These are phyloP conservation scores for Poecilobothrus nobilitatus DNA, from an alignment of 2,888 invertebrate genomes.

Conservation along the genomic window DNA sequence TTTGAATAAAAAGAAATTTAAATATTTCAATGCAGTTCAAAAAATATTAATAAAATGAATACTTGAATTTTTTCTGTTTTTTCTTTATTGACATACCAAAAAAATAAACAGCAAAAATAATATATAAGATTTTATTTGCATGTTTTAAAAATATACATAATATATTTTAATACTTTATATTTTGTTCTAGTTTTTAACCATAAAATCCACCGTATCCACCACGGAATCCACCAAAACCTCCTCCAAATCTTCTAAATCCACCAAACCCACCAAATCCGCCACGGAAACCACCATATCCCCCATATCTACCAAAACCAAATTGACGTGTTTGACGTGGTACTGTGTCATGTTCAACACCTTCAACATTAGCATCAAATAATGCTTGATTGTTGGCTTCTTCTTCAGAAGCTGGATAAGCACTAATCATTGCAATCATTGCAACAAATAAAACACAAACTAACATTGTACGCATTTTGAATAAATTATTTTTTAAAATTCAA, in stretches of 20 bases:
- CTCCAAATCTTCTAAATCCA: constrained; percentile 13
- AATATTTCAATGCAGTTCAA: too few species aligned
- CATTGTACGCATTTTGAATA: too few species aligned
- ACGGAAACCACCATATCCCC: constrained; percentile 17
- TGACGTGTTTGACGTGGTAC: constrained; percentile 12
- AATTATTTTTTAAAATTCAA: constrained; percentile 5
- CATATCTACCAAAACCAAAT: background rate
- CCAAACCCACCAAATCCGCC: constrained; percentile 14
- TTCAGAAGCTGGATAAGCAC: constrained; percentile 12
- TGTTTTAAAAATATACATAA: too few species aligned
- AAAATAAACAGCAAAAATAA: too few species aligned
- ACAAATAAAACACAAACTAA: background rate
- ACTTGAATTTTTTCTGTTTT: too few species aligned
- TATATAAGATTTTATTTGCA: too few species aligned
- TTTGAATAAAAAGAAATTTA: too few species aligned
- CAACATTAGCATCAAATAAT: constrained; percentile 9
- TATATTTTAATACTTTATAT: too few species aligned
- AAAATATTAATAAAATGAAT: too few species aligned
- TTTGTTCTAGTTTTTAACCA: background rate
- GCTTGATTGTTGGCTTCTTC: background rate
- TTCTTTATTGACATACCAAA: too few species aligned
- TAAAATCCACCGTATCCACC: constrained; percentile 10
- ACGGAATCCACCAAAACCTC: constrained; percentile 14
- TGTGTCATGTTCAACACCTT: constrained; percentile 14
- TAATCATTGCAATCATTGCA: constrained; percentile 10